Evolutionary conservation across 2,888 invertebrate genomes (phyloP).

Genomic region (Lypha dubia): DNA sequence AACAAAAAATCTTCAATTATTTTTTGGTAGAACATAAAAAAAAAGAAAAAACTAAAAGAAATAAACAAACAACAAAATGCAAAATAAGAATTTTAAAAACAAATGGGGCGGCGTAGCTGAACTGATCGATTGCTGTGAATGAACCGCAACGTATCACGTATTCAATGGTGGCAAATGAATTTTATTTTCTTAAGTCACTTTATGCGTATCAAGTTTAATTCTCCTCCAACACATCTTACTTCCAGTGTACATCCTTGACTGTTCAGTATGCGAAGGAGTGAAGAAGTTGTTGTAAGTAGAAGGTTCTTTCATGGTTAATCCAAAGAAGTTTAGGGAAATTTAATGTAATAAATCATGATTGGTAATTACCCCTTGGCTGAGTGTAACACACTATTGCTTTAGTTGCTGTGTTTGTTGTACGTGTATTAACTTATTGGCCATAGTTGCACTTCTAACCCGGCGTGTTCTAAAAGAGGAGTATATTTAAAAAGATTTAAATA

Average conservation of each 20-base stretch:
- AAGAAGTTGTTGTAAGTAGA: slow-evolving; percentile 60
- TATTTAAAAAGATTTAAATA: slow-evolving; percentile 20
- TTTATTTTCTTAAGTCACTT: slow-evolving; percentile 50
- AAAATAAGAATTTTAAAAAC: slow-evolving; percentile 28
- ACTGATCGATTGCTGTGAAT: slow-evolving; percentile 81
- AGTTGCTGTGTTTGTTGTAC: not conserved
- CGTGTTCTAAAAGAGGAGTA: not conserved
- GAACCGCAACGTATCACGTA: slow-evolving; percentile 54
- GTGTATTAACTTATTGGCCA: slow-evolving; percentile 37
- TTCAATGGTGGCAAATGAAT: slow-evolving; percentile 27
- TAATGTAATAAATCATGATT: slow-evolving; percentile 81
- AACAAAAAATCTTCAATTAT: slow-evolving; percentile 65
- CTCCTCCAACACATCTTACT: slow-evolving; percentile 49
- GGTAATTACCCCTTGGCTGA: slow-evolving; percentile 83
- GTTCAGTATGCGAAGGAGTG: slow-evolving; percentile 63
- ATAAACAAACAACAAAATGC: slow-evolving; percentile 1
- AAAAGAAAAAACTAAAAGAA: slow-evolving; percentile 24
- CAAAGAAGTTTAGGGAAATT: slow-evolving; percentile 64
- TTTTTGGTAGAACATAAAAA: not conserved
- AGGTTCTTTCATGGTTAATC: slow-evolving; percentile 52
- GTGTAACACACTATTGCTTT: slow-evolving; percentile 66
- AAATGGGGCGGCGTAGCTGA: slow-evolving; percentile 75
- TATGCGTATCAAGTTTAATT: slow-evolving; percentile 70
- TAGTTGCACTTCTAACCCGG: slow-evolving; percentile 46
- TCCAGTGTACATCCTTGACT: slow-evolving; percentile 12